A percentile compares a stretch with the other conserved stretches of the same genome.
These are phyloP conservation scores for Plebejus melissa DNA, from an alignment of 2,888 invertebrate species.

Conservation along the genomic window DNA sequence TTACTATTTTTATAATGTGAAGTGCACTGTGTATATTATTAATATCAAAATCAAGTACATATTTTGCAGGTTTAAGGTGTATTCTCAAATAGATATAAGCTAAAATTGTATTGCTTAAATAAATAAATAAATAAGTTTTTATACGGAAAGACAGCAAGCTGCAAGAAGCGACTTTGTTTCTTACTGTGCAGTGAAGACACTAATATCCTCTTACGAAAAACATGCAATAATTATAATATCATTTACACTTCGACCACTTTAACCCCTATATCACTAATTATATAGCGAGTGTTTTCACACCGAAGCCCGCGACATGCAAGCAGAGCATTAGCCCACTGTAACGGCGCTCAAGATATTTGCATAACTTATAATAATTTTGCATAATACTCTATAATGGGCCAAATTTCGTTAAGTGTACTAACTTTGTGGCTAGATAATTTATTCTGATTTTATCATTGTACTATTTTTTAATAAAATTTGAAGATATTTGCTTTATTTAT, in stretches of 20 bases:
- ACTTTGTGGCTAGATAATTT: constrained; percentile 16
- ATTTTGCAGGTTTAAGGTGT: too few species aligned
- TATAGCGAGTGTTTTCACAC: background rate
- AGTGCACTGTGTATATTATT: too few species aligned
- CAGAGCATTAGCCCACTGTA: constrained; percentile 27
- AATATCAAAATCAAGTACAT: too few species aligned
- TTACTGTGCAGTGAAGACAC: too few species aligned
- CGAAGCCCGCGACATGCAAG: constrained; percentile 29
- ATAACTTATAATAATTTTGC: constrained; percentile 27
- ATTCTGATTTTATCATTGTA: background rate
- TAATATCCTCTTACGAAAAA: too few species aligned
- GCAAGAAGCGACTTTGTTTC: too few species aligned
- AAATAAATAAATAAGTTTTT: too few species aligned
- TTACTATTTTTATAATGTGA: too few species aligned
- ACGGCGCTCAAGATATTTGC: constrained; percentile 28
- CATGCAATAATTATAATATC: background rate
- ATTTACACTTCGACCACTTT: background rate
- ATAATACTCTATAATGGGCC: constrained; percentile 21
- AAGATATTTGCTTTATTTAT: background rate
- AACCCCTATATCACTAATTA: background rate
- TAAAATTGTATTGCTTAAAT: too few species aligned
- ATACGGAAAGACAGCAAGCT: too few species aligned
- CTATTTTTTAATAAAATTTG: background rate
- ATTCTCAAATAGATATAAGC: too few species aligned
- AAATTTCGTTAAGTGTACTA: constrained; percentile 20